These are phyloP conservation scores for Malthinus flaveolus DNA, from an alignment of 2,888 invertebrate species.

Conservation along the genomic window DNA sequence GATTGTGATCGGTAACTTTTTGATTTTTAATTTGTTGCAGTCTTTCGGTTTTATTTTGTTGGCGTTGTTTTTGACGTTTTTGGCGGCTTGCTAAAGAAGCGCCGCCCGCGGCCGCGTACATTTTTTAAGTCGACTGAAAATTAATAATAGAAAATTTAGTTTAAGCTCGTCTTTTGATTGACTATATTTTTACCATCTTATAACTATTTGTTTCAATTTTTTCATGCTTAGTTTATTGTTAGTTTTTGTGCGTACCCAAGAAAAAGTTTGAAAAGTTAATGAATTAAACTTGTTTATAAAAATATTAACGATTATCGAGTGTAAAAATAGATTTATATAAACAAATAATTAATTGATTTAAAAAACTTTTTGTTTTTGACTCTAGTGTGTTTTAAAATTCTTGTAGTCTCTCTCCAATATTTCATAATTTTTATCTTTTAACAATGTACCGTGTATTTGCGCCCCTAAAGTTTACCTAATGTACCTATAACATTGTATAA, in stretches of 20 bases:
- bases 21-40: conserved; percentile 54
- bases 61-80: conserved; percentile 63
- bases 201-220: conserved; percentile 6
- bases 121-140: conserved; percentile 44
- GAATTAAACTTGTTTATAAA: conserved; percentile 20
- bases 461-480: not conserved
- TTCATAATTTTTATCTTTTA: conserved; percentile 11
- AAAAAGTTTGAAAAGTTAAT: conserved; percentile 12
- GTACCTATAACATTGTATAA: conserved; percentile 9
- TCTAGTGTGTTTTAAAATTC: conserved; percentile 31
- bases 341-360: conserved; percentile 8
- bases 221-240: conserved; percentile 15
- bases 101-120: conserved; percentile 90
- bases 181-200: conserved; percentile 22
- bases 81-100: conserved; percentile 84
- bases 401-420: conserved; percentile 9
- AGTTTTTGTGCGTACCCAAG: conserved; percentile 20
- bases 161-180: conserved; percentile 27
- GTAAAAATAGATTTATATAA: conserved; percentile 26
- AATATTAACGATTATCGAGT: conserved; percentile 23
- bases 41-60: conserved; percentile 52
- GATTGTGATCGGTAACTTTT: conserved; percentile 55
- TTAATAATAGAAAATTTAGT: conserved; percentile 10
- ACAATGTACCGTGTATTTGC: conserved; percentile 9
- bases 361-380: conserved; percentile 31